Percentiles rank a stretch among this genome's conserved stretches.
Conservation (phyloP, 1,140 invertebrate genomes). For the Fragariocoptes setiger region DNA sequence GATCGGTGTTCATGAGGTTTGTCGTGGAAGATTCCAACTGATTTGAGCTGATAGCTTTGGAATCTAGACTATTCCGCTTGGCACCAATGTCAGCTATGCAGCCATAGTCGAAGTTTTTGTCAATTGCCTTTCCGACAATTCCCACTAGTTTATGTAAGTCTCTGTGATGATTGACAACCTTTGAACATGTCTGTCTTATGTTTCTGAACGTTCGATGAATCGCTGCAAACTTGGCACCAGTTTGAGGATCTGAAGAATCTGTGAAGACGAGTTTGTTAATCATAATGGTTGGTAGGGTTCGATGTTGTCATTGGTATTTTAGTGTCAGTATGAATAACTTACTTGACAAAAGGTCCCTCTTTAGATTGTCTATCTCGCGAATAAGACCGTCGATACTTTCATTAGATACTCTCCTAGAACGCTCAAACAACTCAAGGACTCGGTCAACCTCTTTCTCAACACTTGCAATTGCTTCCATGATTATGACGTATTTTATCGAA, state of each 20-base stretch:
- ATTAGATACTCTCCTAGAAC: conserved; percentile 39
- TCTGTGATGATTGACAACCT: conserved; percentile 37
- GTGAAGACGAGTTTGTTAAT: not conserved
- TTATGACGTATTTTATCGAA: too few relatives aligned
- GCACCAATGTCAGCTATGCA: conserved; percentile 1
- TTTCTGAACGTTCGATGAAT: conserved; percentile 9
- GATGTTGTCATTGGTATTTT: not conserved
- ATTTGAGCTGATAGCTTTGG: too few relatives aligned
- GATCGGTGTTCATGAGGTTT: too few relatives aligned
- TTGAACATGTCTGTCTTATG: conserved; percentile 5
- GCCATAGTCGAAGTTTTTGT: conserved; percentile 22
- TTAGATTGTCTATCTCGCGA: conserved; percentile 34
- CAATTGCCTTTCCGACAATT: conserved; percentile 80
- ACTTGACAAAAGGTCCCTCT: conserved; percentile 20
- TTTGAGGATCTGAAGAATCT: not conserved
- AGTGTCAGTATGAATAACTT: not conserved
- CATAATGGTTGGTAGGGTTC: not conserved
- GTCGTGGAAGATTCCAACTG: too few relatives aligned
- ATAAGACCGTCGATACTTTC: conserved; percentile 32
- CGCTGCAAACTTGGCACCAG: not conserved
- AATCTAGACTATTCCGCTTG: too few relatives aligned
- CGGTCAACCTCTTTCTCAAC: conserved; percentile 78
- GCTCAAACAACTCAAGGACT: conserved; percentile 45
- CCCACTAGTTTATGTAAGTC: conserved; percentile 61
- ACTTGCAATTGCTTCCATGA: conserved; percentile 54